Percentiles rank a stretch among this genome's conserved stretches.
These are phyloP conservation scores for Salpingus planirostris DNA, from an alignment of 2,888 invertebrate species.

Conservation along the genomic window DNA sequence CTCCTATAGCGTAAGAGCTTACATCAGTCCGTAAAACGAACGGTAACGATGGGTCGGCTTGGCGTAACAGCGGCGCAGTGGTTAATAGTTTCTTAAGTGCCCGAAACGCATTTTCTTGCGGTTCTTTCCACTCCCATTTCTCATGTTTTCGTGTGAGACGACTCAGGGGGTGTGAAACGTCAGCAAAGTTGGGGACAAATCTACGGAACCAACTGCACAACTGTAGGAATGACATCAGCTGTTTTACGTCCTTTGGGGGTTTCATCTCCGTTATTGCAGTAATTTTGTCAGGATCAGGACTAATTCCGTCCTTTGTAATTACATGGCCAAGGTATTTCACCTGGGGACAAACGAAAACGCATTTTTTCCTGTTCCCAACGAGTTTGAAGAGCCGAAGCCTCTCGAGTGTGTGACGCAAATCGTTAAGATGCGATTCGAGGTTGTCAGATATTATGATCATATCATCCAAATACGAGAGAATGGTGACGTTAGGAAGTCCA, in stretches of 20 bases:
- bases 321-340: slow-evolving; percentile 18
- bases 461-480: slow-evolving; percentile 24
- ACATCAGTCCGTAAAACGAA: slow-evolving; percentile 3
- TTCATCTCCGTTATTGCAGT: slow-evolving; percentile 12
- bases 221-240: slow-evolving; percentile 17
- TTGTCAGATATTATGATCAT: slow-evolving; percentile 17
- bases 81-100: slow-evolving; percentile 7
- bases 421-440: slow-evolving; percentile 19
- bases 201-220: slow-evolving; percentile 20
- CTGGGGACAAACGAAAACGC: slow-evolving; percentile 3
- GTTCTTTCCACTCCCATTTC: background rate
- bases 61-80: slow-evolving; percentile 18
- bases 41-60: slow-evolving; percentile 19
- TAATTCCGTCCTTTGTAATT: slow-evolving; percentile 15
- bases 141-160: background rate
- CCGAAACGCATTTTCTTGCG: background rate
- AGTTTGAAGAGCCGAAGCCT: slow-evolving; percentile 15
- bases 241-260: slow-evolving; percentile 15
- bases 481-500: slow-evolving; percentile 14
- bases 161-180: background rate
- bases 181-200: slow-evolving; percentile 12
- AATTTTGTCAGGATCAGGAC: slow-evolving; percentile 16
- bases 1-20: background rate
- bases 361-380: slow-evolving; percentile 17
- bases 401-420: slow-evolving; percentile 16